These are phyloP conservation scores for Saguinus imperator DNA, from an alignment of 2,113 vertebrate genomes.

Conservation along the genomic window DNA sequence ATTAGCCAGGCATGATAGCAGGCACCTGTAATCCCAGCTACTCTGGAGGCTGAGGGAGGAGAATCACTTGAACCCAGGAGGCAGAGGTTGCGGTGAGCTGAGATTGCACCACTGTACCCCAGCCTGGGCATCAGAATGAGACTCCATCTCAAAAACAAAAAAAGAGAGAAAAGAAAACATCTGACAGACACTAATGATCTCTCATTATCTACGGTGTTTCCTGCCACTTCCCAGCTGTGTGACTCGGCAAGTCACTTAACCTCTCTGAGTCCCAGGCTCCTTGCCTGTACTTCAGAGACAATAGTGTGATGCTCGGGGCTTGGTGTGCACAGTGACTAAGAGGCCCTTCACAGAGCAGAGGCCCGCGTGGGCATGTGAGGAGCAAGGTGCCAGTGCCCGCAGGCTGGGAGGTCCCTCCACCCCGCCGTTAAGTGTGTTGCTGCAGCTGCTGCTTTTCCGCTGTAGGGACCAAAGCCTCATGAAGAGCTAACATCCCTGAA, in stretches of 20 bases:
- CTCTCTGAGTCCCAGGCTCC: neutral
- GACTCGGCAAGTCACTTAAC: neutral
- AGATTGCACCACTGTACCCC: too few relatives aligned
- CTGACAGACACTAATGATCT: neutral
- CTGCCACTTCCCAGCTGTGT: neutral
- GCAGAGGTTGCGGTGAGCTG: too few relatives aligned
- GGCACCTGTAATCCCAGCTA: too few relatives aligned
- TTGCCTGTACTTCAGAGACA: neutral
- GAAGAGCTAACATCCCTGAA: neutral
- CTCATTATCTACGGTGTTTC: neutral
- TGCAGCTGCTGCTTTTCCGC: neutral
- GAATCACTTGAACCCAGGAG: too few relatives aligned
- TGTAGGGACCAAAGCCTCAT: neutral
- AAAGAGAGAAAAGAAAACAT: neutral
- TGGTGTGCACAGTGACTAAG: neutral
- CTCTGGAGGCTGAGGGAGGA: too few relatives aligned
- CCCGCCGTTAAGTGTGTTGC: neutral
- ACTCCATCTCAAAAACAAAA: too few relatives aligned
- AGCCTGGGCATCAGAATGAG: too few relatives aligned
- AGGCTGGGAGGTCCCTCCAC: fast-evolving
- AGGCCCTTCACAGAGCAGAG: neutral
- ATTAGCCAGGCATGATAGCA: too few relatives aligned
- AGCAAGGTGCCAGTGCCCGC: neutral
- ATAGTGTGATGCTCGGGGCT: fast-evolving
- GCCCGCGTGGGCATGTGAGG: fast-evolving